These are phyloP conservation scores for Jordanella pulchra DNA, from an alignment of 2,797 vertebrate species.

Conservation along the genomic window DNA sequence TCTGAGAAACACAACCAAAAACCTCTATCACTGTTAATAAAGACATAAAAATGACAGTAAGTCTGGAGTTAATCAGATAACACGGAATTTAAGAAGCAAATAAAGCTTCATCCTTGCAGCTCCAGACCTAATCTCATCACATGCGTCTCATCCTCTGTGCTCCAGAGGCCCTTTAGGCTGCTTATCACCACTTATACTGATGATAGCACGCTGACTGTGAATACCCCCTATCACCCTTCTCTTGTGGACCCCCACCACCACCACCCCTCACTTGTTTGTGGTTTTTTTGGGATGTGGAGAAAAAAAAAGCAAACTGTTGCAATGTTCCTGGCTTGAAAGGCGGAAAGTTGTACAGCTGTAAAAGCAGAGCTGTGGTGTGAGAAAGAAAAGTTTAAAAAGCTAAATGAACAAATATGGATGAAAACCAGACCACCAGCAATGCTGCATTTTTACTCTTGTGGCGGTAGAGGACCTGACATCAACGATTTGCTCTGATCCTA, in stretches of 20 bases:
- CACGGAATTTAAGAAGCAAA: constrained; percentile 27
- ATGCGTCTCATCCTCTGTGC: constrained; percentile 13
- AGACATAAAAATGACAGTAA: neutral
- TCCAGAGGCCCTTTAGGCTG: neutral
- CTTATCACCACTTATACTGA: neutral
- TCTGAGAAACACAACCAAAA: neutral
- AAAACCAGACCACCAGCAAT: constrained; percentile 27
- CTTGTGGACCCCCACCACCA: neutral
- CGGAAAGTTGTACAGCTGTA: constrained; percentile 62
- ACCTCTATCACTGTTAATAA: neutral
- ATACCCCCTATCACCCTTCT: neutral
- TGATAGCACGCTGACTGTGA: constrained; percentile 17
- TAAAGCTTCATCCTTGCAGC: constrained; percentile 32
- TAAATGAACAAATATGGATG: neutral
- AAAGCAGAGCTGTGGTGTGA: constrained; percentile 48
- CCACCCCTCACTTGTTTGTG: neutral
- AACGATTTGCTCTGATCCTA: neutral
- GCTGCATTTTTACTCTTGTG: neutral
- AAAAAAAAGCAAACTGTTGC: constrained; percentile 8
- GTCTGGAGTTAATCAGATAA: constrained; percentile 32
- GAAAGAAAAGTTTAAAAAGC: constrained; percentile 24
- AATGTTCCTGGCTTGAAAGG: neutral
- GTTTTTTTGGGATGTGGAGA: constrained; percentile 27
- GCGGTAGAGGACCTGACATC: neutral
- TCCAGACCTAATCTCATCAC: constrained; percentile 45